Conservation (phyloP, 2,888 invertebrate genomes). For the Acleris sparsana region DNA sequence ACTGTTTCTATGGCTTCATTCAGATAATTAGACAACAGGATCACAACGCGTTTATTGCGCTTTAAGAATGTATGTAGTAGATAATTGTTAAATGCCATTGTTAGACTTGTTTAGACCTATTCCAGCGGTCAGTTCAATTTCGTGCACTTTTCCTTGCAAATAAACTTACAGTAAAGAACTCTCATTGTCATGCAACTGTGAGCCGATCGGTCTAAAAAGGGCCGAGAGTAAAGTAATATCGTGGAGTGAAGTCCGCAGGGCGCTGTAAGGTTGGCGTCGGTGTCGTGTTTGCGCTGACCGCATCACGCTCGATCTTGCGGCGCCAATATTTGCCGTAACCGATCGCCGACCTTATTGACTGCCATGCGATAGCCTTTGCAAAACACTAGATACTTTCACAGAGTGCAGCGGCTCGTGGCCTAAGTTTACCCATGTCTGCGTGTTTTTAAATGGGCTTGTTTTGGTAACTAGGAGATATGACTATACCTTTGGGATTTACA, state of each 20-base stretch:
- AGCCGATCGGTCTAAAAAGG: not conserved
- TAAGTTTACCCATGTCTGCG: constrained; percentile 5
- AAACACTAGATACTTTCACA: constrained; percentile 59
- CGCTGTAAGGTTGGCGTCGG: constrained; percentile 22
- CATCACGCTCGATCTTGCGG: constrained; percentile 52
- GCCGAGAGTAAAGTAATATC: constrained; percentile 3
- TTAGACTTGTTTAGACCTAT: too few relatives aligned
- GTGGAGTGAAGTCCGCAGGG: constrained; percentile 13
- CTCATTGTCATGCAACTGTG: not conserved
- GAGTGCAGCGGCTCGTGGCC: constrained; percentile 39
- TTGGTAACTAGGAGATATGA: too few relatives aligned
- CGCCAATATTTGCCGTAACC: constrained; percentile 74
- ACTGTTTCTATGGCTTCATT: too few relatives aligned
- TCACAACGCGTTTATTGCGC: too few relatives aligned
- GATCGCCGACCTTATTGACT: constrained; percentile 67
- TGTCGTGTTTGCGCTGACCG: constrained; percentile 34
- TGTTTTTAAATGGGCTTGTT: too few relatives aligned
- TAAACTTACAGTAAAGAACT: too few relatives aligned
- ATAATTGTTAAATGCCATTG: too few relatives aligned
- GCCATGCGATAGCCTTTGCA: constrained; percentile 65
- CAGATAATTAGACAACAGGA: too few relatives aligned
- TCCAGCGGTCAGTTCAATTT: too few relatives aligned
- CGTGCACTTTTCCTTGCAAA: too few relatives aligned
- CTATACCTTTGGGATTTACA: too few relatives aligned
- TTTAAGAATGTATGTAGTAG: too few relatives aligned